Evolutionary conservation across 1,140 invertebrate genomes (phyloP), one percentile per base, ranked within the genome.

Genomic region (Drosophila tsacasi): DNA sequence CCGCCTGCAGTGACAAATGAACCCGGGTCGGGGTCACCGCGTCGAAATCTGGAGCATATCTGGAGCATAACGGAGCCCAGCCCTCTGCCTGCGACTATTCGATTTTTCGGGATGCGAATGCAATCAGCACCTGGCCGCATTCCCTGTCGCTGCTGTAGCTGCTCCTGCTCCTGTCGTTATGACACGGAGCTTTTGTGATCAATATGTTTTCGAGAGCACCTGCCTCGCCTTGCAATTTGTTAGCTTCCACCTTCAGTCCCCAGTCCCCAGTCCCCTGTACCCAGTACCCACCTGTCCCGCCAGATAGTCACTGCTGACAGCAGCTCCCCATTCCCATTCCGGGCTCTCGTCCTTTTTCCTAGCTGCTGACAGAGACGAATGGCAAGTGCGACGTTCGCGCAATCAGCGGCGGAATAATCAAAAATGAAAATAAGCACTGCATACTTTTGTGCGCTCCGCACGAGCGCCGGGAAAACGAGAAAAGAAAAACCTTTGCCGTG

Each of bases 371-470:
- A 77, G 54, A 77, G 75, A 77, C 63, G 74, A 77, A 77, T 77
- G 74, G 39, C 49, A 76, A 66, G 74, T 59, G 61, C 69, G 69
- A 75, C 47, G 59, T 74, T 74, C 49, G 57, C 72, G 71, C 72
- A 54, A 76, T 75, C 59, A 64, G 59, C 59, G 59, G 35, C 27
- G 39, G 72, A 62, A 76, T 76, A 76, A 76, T 76, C 73, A 76
- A 76, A 76, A 76, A 65, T 76, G 74, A 81, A 81, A 80, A 84
- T 67, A 84, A 80, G 61, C 72, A 76, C 80, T 67, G 72, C 76
- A 80, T 84, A 84, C 71, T 76, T 84, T 54, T 62, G 35, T 47
- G 69, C 35, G 54, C 49, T 37, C 15, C 49, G 30, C 47, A 54
- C 55, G 40, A 59, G 27, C 39, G 27, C 13, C 25, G 27, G 46